Evolutionary conservation across 2,888 invertebrate species (phyloP), one percentile per base, ranked within the genome.

Genomic region (Hemaris fuciformis): DNA sequence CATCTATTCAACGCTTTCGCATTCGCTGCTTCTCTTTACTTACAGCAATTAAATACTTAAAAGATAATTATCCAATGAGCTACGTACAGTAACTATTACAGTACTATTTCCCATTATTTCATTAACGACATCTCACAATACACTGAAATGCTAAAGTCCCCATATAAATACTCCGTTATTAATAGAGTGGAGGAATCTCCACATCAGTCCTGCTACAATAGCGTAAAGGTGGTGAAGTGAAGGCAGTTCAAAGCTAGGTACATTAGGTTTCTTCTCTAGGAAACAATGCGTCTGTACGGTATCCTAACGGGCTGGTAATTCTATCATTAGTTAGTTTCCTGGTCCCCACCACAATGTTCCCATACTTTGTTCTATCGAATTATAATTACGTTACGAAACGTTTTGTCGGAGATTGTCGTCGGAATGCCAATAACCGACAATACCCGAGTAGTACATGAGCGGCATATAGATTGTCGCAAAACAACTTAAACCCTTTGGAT

Each of bases 241-340:
- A 38, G 13, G 13, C 10, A 7, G 13, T 38, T 3, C 38, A 38
- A 10, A 10, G 34, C n/a, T n/a, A n/a, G 38, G 10, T 53, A 27
- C 31, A 10, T n/a, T n/a, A n/a, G n/a, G 53, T 18, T 2, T 60
- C 48, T 53, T 60, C 53, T 25, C 38, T 18, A 31, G 31, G 57
- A 64, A 59, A 70, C 67, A 69, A 68, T 69, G 48, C 60, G 23
- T 18, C 38, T 25, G 58, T 41, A 34, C 42, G 23, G 59, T 58
- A 60, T 57, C 62, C 53, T 62, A 57, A 64, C 58, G 61, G 59
- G 62, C 61, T 74, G 60, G 41, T 80, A 77, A 83, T 81, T 74
- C 72, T 71, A 66, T 75, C 64, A 83, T 81, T 76, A 79, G 61
- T 62, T 63, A 62, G 72, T 79, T 80, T 84, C 83, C 84, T 83